Percentiles rank a stretch among this genome's conserved stretches.
phyloP scores from a whole-genome alignment of 1,140 invertebrate genomes.

The Cydia strobilella region DNA sequence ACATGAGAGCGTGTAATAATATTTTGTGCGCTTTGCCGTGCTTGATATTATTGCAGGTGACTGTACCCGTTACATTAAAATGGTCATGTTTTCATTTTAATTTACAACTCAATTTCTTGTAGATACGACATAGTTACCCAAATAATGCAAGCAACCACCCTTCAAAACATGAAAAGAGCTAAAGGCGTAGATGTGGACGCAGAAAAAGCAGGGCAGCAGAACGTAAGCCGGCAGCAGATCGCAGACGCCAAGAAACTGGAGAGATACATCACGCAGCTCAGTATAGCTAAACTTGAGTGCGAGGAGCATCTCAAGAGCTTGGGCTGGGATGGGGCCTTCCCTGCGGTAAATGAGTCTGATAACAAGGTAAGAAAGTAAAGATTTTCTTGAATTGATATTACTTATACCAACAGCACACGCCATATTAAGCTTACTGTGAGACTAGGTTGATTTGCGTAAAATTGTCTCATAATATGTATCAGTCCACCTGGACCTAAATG shows the following conservation, averaged over 20 bases:
- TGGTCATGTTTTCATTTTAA: conserved; percentile 1
- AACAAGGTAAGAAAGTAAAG: conserved; percentile 59
- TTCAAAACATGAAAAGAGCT: conserved; percentile 92
- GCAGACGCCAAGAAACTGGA: conserved; percentile 86
- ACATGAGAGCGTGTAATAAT: too few species aligned
- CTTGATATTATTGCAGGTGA: too few species aligned
- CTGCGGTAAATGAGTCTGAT: conserved; percentile 73
- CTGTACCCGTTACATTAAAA: too few species aligned
- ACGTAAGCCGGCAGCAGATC: conserved; percentile 84
- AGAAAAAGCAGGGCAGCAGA: conserved; percentile 72
- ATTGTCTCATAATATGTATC: too few species aligned
- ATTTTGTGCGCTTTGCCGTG: too few species aligned
- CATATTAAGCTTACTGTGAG: too few species aligned
- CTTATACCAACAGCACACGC: too few species aligned
- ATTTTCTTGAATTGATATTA: too few species aligned
- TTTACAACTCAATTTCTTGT: conserved; percentile 46
- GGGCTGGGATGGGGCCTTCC: conserved; percentile 90
- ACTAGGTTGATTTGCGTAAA: too few species aligned
- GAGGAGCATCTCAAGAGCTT: conserved; percentile 88
- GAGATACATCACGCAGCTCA: conserved; percentile 90
- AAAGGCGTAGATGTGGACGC: conserved; percentile 89
- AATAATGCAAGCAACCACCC: conserved; percentile 95
- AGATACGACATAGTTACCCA: conserved; percentile 94
- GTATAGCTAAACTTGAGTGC: conserved; percentile 90
- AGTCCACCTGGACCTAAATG: too few species aligned